Percentiles rank a stretch among this genome's conserved stretches.
Evolutionary conservation across 35 echinoderm and acorn worm species (phyloP).

Genomic region (Nesometra sesokonis): DNA sequence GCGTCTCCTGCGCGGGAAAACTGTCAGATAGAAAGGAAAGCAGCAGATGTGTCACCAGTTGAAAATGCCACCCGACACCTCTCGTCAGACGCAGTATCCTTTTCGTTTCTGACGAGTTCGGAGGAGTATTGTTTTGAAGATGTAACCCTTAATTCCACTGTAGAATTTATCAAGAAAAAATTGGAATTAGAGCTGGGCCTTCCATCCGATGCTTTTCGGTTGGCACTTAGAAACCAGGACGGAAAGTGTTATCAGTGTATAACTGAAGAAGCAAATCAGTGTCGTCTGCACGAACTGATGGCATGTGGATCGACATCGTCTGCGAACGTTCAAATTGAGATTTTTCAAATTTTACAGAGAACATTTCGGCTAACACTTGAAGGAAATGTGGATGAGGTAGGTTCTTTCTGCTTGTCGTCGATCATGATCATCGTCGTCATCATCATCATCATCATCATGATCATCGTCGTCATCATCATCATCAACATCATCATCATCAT

Average conservation of each 20-base stretch:
- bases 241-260: background rate
- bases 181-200: background rate
- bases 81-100: background rate
- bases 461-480: no score
- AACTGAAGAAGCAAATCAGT: background rate
- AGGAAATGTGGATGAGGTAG: background rate
- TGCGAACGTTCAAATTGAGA: background rate
- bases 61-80: background rate
- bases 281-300: background rate
- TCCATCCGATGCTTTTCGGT: background rate
- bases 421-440: background rate
- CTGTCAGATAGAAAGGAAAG: background rate
- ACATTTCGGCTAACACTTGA: background rate
- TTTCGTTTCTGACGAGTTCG: background rate
- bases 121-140: background rate
- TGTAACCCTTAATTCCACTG: background rate
- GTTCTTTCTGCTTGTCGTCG: background rate
- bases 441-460: no score
- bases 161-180: background rate
- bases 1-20: no score
- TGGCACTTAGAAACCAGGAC: background rate
- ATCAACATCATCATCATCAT: no score
- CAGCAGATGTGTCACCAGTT: background rate
- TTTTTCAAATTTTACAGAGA: background rate
- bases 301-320: background rate